Percentiles rank a stretch among this genome's conserved stretches.
These are phyloP conservation scores for Struthio camelus DNA, from an alignment of 2,113 vertebrate species.

Conservation along the genomic window DNA sequence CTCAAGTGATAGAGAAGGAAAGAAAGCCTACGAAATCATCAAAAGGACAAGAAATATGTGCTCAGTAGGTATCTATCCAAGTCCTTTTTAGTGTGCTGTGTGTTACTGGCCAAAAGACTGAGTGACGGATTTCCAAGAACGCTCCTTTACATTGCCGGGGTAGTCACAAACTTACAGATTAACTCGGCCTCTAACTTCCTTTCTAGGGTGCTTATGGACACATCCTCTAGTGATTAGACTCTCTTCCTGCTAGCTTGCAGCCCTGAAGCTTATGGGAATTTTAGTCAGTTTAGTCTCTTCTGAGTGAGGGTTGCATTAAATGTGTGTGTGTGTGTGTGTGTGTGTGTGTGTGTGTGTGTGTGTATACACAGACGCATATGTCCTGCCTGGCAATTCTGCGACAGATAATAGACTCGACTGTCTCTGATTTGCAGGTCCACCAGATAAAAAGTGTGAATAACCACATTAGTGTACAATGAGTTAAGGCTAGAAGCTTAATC, in stretches of 20 bases:
- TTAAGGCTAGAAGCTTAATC: neutral
- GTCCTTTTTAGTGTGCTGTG: neutral
- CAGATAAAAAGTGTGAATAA: neutral
- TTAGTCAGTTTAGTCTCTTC: neutral
- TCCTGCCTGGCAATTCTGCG: neutral
- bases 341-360: too few species aligned
- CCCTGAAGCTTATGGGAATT: neutral
- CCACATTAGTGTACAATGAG: accelerated
- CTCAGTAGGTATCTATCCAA: neutral
- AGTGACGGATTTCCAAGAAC: neutral
- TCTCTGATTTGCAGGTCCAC: neutral
- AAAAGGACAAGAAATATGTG: neutral
- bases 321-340: too few species aligned
- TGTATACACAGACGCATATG: too few species aligned
- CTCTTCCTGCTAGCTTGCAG: neutral
- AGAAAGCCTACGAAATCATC: neutral
- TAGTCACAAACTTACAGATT: accelerated
- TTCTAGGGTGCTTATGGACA: neutral
- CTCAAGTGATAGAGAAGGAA: neutral
- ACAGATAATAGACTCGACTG: neutral
- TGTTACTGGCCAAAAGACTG: neutral
- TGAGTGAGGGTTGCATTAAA: neutral
- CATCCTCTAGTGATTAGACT: neutral
- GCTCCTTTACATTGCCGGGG: neutral
- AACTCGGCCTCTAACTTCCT: neutral